Base-by-base conservation (phyloP, 2,113 vertebrate species). In the Eptesicus fuscus region DNA sequence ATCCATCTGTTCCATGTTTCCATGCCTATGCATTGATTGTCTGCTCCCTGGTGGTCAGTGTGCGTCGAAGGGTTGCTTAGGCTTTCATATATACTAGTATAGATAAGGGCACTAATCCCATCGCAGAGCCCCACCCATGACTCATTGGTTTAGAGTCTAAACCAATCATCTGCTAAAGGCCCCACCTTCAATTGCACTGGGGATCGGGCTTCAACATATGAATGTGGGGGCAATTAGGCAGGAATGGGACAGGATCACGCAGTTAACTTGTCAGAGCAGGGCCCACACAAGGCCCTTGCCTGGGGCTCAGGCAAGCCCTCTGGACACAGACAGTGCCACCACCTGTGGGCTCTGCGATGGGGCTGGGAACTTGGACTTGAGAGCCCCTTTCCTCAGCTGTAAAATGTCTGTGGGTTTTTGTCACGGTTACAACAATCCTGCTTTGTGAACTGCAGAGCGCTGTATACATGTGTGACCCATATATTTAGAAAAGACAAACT, bases 401-500 rank as follows among this genome's bases (percentile, higher is more conserved):
- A 20, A 67, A 67, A 70, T 70, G 44, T 12, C 74, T 14, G 22
- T 67, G 28, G 47, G 67, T 61, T 80, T 71, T 56, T 74, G 40
- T 59, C 30, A 49, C n/a, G 28, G 73, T 89, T 78, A 30, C 14
- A 28, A 35, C 12, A 25, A 28, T 32, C 23, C 56, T 69, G 30
- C 63, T 83, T 69, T 79, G 49, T 73, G 74, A 78, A 53, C n/a
- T 9, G 12, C 4, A 9, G 47, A 37, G 56, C 4, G 1, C 13
- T n/a, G 16, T 63, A 8, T 28, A 56, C 37, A 73, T 37, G 40
- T 59, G 13, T 69, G 49, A 71, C 23, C 51, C 74, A 2, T 28
- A 30, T 44, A n/a, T 30, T 95, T 44, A 82, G 74, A 93, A 93
- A 95, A 86, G 59, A 92, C 69, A 70, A 87, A 86, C 51, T 30